Percentiles rank a stretch among this genome's conserved stretches.
These are phyloP conservation scores for Nasonia longicornis DNA, from an alignment of 1,140 invertebrate genomes.

Conservation along the genomic window DNA sequence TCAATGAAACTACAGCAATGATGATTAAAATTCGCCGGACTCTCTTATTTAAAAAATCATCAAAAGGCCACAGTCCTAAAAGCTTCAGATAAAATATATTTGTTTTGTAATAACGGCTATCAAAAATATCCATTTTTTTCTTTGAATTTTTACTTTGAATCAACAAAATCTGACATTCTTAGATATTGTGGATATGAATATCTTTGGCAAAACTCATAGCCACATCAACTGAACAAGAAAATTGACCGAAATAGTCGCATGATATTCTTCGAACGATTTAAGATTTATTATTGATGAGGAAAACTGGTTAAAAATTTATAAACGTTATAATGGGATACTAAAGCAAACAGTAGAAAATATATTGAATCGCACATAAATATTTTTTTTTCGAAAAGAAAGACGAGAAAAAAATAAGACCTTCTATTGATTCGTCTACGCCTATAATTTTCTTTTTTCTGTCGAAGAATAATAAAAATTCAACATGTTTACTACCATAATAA, in stretches of 20 bases:
- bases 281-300: not conserved
- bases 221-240: not conserved
- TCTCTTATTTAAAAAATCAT: not conserved
- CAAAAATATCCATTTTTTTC: slow-evolving; percentile 10
- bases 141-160: not conserved
- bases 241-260: not conserved
- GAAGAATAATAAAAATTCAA: too few relatives aligned
- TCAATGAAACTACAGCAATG: not conserved
- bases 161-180: not conserved
- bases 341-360: too few relatives aligned
- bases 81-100: not conserved
- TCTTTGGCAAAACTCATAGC: not conserved
- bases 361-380: too few relatives aligned
- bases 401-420: too few relatives aligned
- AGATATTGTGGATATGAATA: not conserved
- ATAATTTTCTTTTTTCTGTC: too few relatives aligned
- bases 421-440: too few relatives aligned
- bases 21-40: not conserved
- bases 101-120: not conserved
- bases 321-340: not conserved
- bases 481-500: too few relatives aligned
- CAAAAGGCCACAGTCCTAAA: not conserved
- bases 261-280: not conserved
- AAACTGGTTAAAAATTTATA: not conserved
- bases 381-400: too few relatives aligned